These are phyloP conservation scores for Gryllus longicercus DNA, from an alignment of 2,888 invertebrate species.

Conservation along the genomic window DNA sequence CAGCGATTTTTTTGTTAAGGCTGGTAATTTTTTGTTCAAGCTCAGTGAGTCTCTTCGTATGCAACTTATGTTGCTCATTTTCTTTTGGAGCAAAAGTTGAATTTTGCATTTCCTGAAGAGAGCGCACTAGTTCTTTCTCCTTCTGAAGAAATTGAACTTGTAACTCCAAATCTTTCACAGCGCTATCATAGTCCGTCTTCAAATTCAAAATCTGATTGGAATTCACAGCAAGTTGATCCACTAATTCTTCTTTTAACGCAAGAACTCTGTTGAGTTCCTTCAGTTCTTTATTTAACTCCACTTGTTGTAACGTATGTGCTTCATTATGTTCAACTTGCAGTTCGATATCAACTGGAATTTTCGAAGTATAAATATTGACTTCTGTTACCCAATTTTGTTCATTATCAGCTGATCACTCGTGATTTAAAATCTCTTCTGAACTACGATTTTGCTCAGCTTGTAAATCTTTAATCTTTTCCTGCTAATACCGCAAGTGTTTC, in stretches of 20 bases:
- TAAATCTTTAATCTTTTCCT: constrained; percentile 40
- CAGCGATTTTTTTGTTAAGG: constrained; percentile 67
- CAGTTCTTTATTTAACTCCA: constrained; percentile 49
- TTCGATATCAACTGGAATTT: constrained; percentile 50
- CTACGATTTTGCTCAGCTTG: constrained; percentile 57
- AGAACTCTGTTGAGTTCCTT: constrained; percentile 52
- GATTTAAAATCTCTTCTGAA: constrained; percentile 48
- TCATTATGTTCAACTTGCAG: constrained; percentile 54
- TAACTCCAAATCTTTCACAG: constrained; percentile 62
- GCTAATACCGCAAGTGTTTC: constrained; percentile 46
- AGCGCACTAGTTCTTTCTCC: constrained; percentile 67
- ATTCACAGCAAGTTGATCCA: constrained; percentile 61
- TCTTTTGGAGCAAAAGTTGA: neutral
- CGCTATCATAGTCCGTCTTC: constrained; percentile 54
- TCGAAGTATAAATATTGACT: constrained; percentile 47
- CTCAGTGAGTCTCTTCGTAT: constrained; percentile 71
- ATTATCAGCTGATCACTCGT: constrained; percentile 43
- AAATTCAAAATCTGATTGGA: constrained; percentile 50
- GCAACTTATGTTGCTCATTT: constrained; percentile 58
- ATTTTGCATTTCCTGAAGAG: constrained; percentile 56
- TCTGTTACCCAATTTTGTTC: constrained; percentile 41
- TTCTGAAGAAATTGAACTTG: constrained; percentile 67
- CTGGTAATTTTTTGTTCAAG: constrained; percentile 72
- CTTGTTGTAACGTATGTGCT: constrained; percentile 66
- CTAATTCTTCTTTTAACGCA: constrained; percentile 62